A percentile compares a stretch with the other conserved stretches of the same genome.
Evolutionary conservation across 2,797 vertebrate genomes (phyloP).

Genomic region (Silurus lanzhouensis): DNA sequence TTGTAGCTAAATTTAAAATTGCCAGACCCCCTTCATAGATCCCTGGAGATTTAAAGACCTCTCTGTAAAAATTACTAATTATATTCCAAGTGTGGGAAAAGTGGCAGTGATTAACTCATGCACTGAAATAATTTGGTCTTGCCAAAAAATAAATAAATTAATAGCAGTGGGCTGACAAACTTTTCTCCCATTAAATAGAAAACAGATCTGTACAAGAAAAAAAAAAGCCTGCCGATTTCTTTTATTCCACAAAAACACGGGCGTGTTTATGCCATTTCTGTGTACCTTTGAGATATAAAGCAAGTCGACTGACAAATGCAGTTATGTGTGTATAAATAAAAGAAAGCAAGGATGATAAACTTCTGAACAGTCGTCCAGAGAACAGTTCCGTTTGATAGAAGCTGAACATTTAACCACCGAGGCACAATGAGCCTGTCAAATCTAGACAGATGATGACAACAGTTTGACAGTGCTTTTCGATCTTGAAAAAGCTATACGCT

Average conservation of each 20-base stretch:
- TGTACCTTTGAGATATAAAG: no score
- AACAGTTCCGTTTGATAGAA: neutral
- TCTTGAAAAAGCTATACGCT: no score
- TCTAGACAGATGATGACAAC: neutral
- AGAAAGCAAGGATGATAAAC: neutral
- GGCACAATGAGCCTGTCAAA: neutral
- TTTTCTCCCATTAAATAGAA: neutral
- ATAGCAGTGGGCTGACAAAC: neutral
- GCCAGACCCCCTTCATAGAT: neutral
- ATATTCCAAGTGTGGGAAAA: neutral
- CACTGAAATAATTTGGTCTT: neutral
- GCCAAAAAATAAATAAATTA: neutral
- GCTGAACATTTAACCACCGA: neutral
- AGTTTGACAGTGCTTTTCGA: no score
- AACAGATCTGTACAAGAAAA: neutral
- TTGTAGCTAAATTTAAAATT: neutral
- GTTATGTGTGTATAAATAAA: neutral
- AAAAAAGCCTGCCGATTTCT: neutral
- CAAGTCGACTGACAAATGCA: neutral
- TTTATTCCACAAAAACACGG: neutral
- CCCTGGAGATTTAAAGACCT: neutral
- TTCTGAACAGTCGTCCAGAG: neutral
- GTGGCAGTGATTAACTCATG: neutral
- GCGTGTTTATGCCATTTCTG: no score
- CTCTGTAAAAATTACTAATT: neutral